Percentiles rank a stretch among this genome's conserved stretches.
phyloP scores from a whole-genome alignment of 2,113 vertebrate genomes.

The Poeciliopsis prolifica region DNA sequence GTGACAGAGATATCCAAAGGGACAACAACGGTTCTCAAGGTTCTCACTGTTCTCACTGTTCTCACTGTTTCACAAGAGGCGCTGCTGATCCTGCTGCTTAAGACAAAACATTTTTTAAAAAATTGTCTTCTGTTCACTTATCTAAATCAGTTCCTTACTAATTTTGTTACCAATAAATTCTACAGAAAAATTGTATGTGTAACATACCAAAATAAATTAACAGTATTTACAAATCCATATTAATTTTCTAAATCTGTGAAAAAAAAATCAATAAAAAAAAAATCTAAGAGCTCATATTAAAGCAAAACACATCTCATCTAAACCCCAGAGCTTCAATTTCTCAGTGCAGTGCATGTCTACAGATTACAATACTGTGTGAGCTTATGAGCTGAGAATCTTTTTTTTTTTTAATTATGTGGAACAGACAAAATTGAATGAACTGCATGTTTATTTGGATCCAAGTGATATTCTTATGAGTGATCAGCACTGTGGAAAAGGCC shows the following conservation, averaged over 20 bases:
- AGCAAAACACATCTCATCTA: slow-evolving; percentile 68
- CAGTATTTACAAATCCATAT: slow-evolving; percentile 16
- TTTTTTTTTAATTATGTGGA: slow-evolving; percentile 30
- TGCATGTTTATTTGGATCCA: slow-evolving; percentile 73
- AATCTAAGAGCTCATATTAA: not conserved
- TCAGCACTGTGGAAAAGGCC: slow-evolving; percentile 17
- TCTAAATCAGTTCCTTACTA: not conserved
- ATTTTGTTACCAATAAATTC: not conserved
- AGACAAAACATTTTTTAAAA: slow-evolving; percentile 22
- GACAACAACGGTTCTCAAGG: not conserved
- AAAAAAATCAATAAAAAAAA: slow-evolving; percentile 2
- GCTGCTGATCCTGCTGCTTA: not conserved
- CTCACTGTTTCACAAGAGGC: slow-evolving; percentile 4
- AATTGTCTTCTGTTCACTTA: not conserved
- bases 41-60: slow-evolving; percentile 8
- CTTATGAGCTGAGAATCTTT: slow-evolving; percentile 47
- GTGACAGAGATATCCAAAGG: slow-evolving; percentile 15
- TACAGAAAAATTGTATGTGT: not conserved
- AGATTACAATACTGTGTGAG: slow-evolving; percentile 50
- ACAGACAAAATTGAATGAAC: slow-evolving; percentile 59
- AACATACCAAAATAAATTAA: not conserved
- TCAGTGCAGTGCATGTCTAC: slow-evolving; percentile 33
- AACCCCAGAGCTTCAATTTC: slow-evolving; percentile 61
- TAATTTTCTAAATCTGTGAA: slow-evolving; percentile 9
- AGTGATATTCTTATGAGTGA: slow-evolving; percentile 42